Percentiles rank a stretch among this genome's conserved stretches.
phyloP scores from a whole-genome alignment of 1,140 invertebrate species.

The Anthonomus grandis region DNA sequence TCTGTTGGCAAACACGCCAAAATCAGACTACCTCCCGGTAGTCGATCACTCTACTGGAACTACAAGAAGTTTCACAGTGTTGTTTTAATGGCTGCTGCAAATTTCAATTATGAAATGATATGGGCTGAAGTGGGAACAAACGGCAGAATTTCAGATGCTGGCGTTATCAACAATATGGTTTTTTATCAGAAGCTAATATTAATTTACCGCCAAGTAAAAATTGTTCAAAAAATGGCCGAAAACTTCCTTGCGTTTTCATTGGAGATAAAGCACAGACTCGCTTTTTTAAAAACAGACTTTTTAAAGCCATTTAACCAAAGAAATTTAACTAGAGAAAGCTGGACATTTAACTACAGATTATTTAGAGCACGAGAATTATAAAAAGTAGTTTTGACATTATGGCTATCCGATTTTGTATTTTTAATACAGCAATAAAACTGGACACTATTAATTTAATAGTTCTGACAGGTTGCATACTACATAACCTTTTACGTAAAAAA shows the following conservation, averaged over 20 bases:
- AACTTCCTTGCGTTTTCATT: background rate
- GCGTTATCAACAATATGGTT: slow-evolving; percentile 32
- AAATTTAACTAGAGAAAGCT: too few species aligned
- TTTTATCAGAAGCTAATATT: slow-evolving; percentile 18
- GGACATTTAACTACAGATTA: too few species aligned
- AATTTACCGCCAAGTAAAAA: background rate
- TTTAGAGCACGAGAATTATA: too few species aligned
- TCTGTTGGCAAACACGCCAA: slow-evolving; percentile 23
- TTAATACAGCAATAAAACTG: too few species aligned
- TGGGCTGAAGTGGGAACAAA: slow-evolving; percentile 39
- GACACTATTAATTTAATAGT: too few species aligned
- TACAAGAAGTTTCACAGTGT: slow-evolving; percentile 36
- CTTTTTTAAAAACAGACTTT: background rate
- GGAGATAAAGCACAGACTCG: background rate
- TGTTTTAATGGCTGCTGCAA: slow-evolving; percentile 44
- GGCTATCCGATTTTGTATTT: too few species aligned
- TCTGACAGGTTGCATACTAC: too few species aligned
- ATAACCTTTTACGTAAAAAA: too few species aligned
- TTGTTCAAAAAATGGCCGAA: background rate
- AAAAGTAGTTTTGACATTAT: too few species aligned
- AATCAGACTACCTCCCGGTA: slow-evolving; percentile 44
- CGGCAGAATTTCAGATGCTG: slow-evolving; percentile 40
- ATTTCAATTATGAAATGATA: slow-evolving; percentile 43
- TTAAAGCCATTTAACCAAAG: slow-evolving; percentile 8
- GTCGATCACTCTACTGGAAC: too few species aligned